Base-by-base conservation (phyloP, 2,888 invertebrate genomes). In the Helicoverpa assulta region DNA sequence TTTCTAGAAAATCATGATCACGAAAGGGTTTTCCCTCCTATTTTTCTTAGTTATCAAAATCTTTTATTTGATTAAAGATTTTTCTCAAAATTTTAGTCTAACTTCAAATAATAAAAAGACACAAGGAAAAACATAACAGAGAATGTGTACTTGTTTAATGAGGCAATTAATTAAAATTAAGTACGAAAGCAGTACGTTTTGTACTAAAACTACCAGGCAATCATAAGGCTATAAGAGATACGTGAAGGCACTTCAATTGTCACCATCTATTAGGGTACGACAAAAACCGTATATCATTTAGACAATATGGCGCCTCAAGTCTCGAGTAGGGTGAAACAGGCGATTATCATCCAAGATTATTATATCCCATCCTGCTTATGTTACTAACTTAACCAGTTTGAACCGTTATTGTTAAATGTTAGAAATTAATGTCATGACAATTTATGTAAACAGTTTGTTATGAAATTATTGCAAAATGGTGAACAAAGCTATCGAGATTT, bases 261-360 rank as follows among this genome's bases (percentile, higher is more conserved):
- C 73, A 67, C 70, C 72, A 72, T 67, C 55, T 64, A 73, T 62
- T 64, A 57, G 14, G 50, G 54, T 52, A 43, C 21, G 63, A 72
- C 67, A 57, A 76, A 71, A 63, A 53, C 76, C 87, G 83, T 91
- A 90, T 89, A 90, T 92, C 90, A 93, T 83, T 74, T 88, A 94
- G 94, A 94, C 94, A 78, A 87, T 82, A 89, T 94, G 95, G 95
- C 95, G 95, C 95, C 94, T 89, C 84, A 85, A 70, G 70, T 78
- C 82, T 85, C 79, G 84, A 86, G 89, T 90, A 73, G 63, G 82
- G 82, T 76, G 57, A 71, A 60, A 59, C 16, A 52, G 57, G 64
- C 74, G 21, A 57, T 70, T 67, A 78, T 60, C 53, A 29, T 37
- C 58, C 54, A n/a, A 37, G 8, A 54, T 56, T 55, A 53, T 62